These are phyloP conservation scores for Venusia cambrica DNA, from an alignment of 2,888 invertebrate genomes.

Conservation along the genomic window DNA sequence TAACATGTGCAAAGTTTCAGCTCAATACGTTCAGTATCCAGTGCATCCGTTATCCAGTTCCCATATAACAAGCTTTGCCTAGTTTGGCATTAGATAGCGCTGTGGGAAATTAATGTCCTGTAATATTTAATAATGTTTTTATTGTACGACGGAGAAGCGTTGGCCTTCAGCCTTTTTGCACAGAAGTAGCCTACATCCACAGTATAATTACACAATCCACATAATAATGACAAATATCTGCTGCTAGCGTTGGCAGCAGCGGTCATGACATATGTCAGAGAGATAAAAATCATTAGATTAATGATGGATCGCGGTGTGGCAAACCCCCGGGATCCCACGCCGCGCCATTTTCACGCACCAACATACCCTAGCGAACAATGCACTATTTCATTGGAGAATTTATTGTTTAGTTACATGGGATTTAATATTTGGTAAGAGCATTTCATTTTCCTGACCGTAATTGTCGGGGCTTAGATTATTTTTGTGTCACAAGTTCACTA, in stretches of 20 bases:
- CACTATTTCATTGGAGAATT: slow-evolving; percentile 21
- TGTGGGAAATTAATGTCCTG: too few species aligned
- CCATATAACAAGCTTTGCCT: too few species aligned
- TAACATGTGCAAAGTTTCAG: too few species aligned
- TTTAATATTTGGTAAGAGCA: background rate
- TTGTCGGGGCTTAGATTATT: too few species aligned
- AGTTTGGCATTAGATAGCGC: too few species aligned
- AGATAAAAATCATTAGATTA: slow-evolving; percentile 45
- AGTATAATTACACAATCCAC: background rate
- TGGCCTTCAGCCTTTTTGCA: too few species aligned
- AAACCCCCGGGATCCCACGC: slow-evolving; percentile 49
- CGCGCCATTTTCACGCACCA: slow-evolving; percentile 43
- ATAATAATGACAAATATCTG: slow-evolving; percentile 4
- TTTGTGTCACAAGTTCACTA: too few species aligned
- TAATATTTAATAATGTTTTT: too few species aligned
- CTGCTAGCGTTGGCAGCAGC: slow-evolving; percentile 12
- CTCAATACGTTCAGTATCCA: too few species aligned
- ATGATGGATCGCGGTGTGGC: slow-evolving; percentile 39
- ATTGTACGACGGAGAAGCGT: too few species aligned
- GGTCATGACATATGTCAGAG: slow-evolving; percentile 23
- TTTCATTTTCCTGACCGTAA: too few species aligned
- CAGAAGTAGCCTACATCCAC: background rate
- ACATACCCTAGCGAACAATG: slow-evolving; percentile 26
- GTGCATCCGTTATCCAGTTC: too few species aligned
- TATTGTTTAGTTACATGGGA: slow-evolving; percentile 19